Base-by-base conservation (phyloP, 2,797 vertebrate genomes). In the Characodon lateralis region DNA sequence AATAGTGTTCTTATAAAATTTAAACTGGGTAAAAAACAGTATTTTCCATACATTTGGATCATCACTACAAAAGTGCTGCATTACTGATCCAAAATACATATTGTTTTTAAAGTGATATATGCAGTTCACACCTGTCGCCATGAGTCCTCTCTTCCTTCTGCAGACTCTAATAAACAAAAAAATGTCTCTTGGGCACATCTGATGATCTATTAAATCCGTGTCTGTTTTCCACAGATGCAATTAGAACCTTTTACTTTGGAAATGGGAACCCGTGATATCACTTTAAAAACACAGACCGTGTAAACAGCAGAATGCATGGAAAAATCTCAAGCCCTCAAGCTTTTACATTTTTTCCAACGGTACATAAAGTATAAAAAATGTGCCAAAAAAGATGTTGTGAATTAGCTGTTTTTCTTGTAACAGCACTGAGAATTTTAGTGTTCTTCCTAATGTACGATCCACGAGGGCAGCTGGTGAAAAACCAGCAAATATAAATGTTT, bases 1-100 rank as follows among this genome's bases (percentile, higher is more conserved):
- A 84, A 91, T 93, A 90, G 83, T 88, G 86, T 80, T 1, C 75
- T 93, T 93, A 92, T 80, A 93, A 93, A 93, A 93, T 83, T 82
- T 78, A 85, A 84, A 86, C 81, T n/a, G 74, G 4, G 84, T 93
- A 92, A 71, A 93, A 93, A 93, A 84, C 88, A 80, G 84, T 78
- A 9, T 65, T 39, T 75, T 77, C 78, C n/a, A n/a, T 83, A 89
- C 78, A 82, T 86, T 58, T 72, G 87, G 63, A 61, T 82, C 74
- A 66, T 82, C 68, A 71, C 81, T 66, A 83, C 72, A 39, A 84
- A 63, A 76, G 78, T 78, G 75, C 51, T 41, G 43, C 78, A 69
- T 51, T 77, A 28, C 59, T 70, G 56, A 73, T 71, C 31, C 73
- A 26, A 78, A 74, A 74, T 73, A 63, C 72, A 66, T 53, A 43